Evolutionary conservation across 2,113 vertebrate genomes (phyloP).

Genomic region (Ceyx margarethae): DNA sequence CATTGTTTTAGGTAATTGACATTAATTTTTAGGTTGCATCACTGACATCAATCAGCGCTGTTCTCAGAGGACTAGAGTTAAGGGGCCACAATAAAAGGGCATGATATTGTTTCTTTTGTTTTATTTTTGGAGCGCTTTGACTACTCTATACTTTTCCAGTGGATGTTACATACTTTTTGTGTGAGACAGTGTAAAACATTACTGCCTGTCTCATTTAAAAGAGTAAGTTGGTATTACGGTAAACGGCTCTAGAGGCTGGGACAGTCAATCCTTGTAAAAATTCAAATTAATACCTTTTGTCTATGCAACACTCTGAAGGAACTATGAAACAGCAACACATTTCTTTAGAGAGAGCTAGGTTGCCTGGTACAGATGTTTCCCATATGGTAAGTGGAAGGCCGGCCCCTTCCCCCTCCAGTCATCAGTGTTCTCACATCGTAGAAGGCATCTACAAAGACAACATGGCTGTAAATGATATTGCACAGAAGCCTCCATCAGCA

Average conservation of each 20-base stretch:
- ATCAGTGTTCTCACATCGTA: constrained; percentile 58
- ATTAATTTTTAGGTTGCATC: constrained; percentile 64
- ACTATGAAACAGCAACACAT: constrained; percentile 15
- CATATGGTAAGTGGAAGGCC: constrained; percentile 48
- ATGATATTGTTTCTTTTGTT: constrained; percentile 56
- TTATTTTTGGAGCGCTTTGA: constrained; percentile 60
- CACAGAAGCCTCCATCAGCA: constrained; percentile 47
- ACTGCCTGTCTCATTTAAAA: constrained; percentile 35
- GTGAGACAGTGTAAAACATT: constrained; percentile 55
- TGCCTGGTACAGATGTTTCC: constrained; percentile 62
- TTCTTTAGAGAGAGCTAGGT: constrained; percentile 8
- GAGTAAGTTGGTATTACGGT: constrained; percentile 26
- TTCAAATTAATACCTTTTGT: constrained; percentile 55
- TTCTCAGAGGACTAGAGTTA: constrained; percentile 49
- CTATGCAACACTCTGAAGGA: constrained; percentile 35
- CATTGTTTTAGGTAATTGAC: constrained; percentile 68
- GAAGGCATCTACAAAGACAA: constrained; percentile 53
- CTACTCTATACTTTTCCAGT: constrained; percentile 60
- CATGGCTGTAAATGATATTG: background rate
- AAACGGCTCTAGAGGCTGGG: constrained; percentile 49
- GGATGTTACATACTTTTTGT: constrained; percentile 56
- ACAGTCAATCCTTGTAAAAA: constrained; percentile 48
- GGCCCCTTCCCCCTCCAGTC: constrained; percentile 30
- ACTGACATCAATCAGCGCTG: constrained; percentile 33
- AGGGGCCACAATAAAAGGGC: constrained; percentile 56